Conservation (phyloP, 2,888 invertebrate genomes). For the Eucriotettix oculatus region DNA sequence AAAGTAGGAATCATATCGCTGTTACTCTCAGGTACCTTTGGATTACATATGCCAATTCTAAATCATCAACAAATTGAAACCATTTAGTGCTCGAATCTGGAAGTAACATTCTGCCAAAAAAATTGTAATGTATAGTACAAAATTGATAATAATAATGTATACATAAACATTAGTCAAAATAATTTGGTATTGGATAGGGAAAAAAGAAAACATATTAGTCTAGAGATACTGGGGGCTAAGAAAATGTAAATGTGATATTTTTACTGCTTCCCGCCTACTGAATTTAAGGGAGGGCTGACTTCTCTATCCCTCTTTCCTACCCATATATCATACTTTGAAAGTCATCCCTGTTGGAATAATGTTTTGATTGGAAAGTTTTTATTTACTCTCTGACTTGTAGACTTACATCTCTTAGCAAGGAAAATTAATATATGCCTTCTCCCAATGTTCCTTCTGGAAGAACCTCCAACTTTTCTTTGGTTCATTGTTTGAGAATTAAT, state of each 20-base stretch:
- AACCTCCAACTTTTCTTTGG: slow-evolving; percentile 45
- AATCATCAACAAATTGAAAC: slow-evolving; percentile 66
- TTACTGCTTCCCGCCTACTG: too few species aligned
- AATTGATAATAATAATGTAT: too few species aligned
- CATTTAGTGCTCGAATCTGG: slow-evolving; percentile 78
- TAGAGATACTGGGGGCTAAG: too few species aligned
- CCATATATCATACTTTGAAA: not conserved
- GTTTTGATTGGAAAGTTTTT: slow-evolving; percentile 5
- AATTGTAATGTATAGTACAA: too few species aligned
- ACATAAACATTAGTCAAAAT: too few species aligned
- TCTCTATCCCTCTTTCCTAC: not conserved
- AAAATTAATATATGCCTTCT: slow-evolving; percentile 68
- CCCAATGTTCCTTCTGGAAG: slow-evolving; percentile 75
- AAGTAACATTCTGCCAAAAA: slow-evolving; percentile 58
- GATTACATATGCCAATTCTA: too few species aligned
- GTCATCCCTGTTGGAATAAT: not conserved
- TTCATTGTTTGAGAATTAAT: slow-evolving; percentile 73
- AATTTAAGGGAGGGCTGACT: too few species aligned
- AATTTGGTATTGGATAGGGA: too few species aligned
- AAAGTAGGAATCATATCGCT: slow-evolving; percentile 88
- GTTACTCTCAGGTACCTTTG: slow-evolving; percentile 89
- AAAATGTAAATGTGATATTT: too few species aligned
- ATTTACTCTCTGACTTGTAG: not conserved
- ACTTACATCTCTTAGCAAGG: slow-evolving; percentile 52
- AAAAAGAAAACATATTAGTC: too few species aligned